Percentiles rank a stretch among this genome's conserved stretches.
Conservation (phyloP, 1,140 invertebrate species). For the Antheraea pernyi region DNA sequence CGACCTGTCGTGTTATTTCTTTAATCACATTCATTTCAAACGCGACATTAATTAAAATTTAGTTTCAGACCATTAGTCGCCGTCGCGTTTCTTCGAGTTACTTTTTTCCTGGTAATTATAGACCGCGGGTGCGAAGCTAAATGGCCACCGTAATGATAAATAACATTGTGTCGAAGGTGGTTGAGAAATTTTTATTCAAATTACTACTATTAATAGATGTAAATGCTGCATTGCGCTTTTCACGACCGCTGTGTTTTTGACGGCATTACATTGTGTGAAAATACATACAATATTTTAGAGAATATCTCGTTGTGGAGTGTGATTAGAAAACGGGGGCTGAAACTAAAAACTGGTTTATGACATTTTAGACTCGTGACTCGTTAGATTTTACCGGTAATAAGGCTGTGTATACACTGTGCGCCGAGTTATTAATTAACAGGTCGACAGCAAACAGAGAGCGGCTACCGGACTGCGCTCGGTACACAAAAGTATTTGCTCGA, state of each 20-base stretch:
- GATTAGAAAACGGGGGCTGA: conserved; percentile 66
- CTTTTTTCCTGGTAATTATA: conserved; percentile 75
- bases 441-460: conserved; percentile 74
- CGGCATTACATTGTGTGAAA: conserved; percentile 11
- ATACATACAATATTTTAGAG: neutral
- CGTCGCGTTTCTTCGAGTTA: conserved; percentile 73
- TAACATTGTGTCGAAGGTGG: conserved; percentile 67
- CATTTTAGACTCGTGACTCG: conserved; percentile 70
- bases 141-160: conserved; percentile 74
- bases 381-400: conserved; percentile 78
- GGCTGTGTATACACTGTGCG: conserved; percentile 72
- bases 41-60: conserved; percentile 79
- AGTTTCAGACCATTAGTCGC: conserved; percentile 77
- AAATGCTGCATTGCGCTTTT: conserved; percentile 59
- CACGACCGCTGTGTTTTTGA: conserved; percentile 37
- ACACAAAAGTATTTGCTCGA: conserved; percentile 67
- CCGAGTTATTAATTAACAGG: conserved; percentile 77
- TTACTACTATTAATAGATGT: conserved; percentile 67
- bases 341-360: conserved; percentile 64
- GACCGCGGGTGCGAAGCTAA: conserved; percentile 66
- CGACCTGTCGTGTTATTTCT: conserved; percentile 70
- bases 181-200: conserved; percentile 73
- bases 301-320: conserved; percentile 45
- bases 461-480: conserved; percentile 72
- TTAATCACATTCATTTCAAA: conserved; percentile 76